phyloP scores from a whole-genome alignment of 1,140 invertebrate genomes.

The Drosophila hydei region DNA sequence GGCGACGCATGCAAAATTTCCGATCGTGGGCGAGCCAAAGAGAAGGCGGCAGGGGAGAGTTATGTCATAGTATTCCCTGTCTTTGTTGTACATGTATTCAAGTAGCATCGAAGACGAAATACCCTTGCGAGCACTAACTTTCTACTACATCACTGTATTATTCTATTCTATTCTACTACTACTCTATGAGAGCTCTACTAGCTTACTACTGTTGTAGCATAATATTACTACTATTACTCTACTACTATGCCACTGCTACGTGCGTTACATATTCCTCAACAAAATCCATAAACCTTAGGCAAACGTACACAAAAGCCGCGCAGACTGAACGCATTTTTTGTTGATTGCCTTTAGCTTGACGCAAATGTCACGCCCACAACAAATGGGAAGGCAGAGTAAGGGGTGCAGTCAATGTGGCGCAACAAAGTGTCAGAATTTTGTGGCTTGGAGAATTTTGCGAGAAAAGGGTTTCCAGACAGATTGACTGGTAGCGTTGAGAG shows the following conservation, averaged over 20 bases:
- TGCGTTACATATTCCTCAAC: too few relatives aligned
- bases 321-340: slow-evolving; percentile 57
- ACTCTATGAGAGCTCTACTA: too few relatives aligned
- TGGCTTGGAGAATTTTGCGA: slow-evolving; percentile 28
- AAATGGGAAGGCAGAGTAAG: slow-evolving; percentile 7
- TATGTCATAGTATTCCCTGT: slow-evolving; percentile 16
- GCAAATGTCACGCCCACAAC: slow-evolving; percentile 49
- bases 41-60: slow-evolving; percentile 9
- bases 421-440: slow-evolving; percentile 61
- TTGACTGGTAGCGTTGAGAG: slow-evolving; percentile 73
- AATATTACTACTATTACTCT: too few relatives aligned
- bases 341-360: slow-evolving; percentile 66
- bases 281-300: neutral
- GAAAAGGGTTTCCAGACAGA: slow-evolving; percentile 52
- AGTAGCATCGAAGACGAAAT: slow-evolving; percentile 4
- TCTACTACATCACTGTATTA: too few relatives aligned
- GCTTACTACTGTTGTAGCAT: too few relatives aligned
- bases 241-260: too few relatives aligned
- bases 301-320: slow-evolving; percentile 3
- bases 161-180: too few relatives aligned
- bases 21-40: slow-evolving; percentile 22
- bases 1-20: slow-evolving; percentile 21
- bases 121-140: neutral
- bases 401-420: slow-evolving; percentile 37
- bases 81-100: slow-evolving; percentile 8